Evolutionary conservation across 2,797 vertebrate species (phyloP).

Genomic region (Tiaroga cobitis): DNA sequence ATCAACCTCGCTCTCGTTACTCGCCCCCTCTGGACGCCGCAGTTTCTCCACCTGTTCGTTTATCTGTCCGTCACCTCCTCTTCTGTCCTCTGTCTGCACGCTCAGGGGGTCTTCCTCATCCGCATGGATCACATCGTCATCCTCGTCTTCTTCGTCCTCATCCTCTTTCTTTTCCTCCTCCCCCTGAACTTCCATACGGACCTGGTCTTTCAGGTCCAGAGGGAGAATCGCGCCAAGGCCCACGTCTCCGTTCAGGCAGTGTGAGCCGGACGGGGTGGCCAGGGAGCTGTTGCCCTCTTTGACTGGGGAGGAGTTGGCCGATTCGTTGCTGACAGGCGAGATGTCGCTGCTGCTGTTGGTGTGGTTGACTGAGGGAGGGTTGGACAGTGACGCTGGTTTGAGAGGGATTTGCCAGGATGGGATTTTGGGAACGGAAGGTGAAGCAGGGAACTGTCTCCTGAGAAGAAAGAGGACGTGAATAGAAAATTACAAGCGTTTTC

Average conservation of each 20-base stretch:
- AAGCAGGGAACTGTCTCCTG: constrained; percentile 95
- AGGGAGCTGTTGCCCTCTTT: constrained; percentile 89
- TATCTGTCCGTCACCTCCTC: constrained; percentile 95
- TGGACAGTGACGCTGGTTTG: constrained; percentile 83
- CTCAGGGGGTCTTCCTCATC: constrained; percentile 84
- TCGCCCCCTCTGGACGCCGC: constrained; percentile 92
- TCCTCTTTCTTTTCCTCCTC: constrained; percentile 82
- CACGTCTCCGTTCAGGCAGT: constrained; percentile 76
- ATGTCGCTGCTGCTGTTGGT: constrained; percentile 98
- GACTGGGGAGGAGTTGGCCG: constrained; percentile 83
- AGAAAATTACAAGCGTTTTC: constrained; percentile 27
- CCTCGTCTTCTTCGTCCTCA: constrained; percentile 74
- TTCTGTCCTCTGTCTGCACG: constrained; percentile 91
- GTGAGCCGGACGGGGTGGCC: constrained; percentile 78
- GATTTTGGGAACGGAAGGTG: constrained; percentile 91
- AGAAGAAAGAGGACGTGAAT: constrained; percentile 28
- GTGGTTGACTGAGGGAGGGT: constrained; percentile 80
- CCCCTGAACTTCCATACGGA: constrained; percentile 95
- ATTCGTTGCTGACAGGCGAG: constrained; percentile 94
- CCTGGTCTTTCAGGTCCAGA: constrained; percentile 87
- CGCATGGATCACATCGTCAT: constrained; percentile 78
- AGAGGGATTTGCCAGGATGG: constrained; percentile 96
- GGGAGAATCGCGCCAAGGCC: constrained; percentile 63
- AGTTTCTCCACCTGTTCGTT: constrained; percentile 97
- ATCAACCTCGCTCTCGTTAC: constrained; percentile 93